These are phyloP conservation scores for Brachionus koreanus DNA, from an alignment of 1,140 invertebrate genomes.

Conservation along the genomic window DNA sequence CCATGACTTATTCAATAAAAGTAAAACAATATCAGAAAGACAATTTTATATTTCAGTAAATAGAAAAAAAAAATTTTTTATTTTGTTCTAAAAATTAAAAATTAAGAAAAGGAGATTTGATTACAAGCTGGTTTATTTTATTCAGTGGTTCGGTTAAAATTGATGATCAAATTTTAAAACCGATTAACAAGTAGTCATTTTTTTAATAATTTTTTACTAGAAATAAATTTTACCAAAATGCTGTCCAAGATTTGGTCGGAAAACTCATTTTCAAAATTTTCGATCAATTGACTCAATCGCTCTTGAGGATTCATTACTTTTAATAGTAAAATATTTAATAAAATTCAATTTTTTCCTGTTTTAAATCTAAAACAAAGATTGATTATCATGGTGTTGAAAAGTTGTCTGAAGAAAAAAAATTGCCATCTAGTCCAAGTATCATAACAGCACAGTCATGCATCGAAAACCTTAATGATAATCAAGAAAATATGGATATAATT, in stretches of 20 bases:
- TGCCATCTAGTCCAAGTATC: neutral
- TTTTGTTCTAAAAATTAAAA: no score
- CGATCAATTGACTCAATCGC: neutral
- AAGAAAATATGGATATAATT: neutral
- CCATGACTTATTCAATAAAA: neutral
- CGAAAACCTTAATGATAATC: neutral
- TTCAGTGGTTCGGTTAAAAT: neutral
- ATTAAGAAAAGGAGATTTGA: conserved; percentile 1
- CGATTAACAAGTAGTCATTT: neutral
- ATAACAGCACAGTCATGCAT: neutral
- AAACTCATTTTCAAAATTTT: conserved; percentile 1
- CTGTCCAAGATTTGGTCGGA: neutral
- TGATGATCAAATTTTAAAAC: neutral
- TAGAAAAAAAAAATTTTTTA: neutral
- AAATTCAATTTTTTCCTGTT: neutral
- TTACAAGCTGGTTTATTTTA: neutral
- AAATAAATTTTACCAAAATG: neutral
- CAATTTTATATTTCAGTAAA: neutral
- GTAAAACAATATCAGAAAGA: neutral
- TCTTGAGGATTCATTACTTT: neutral
- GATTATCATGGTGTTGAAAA: neutral
- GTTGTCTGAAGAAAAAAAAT: neutral
- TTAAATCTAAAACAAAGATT: no score
- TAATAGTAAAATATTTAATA: neutral
- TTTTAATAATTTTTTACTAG: no score